Evolutionary conservation across 2,113 vertebrate genomes (phyloP).

Genomic region (Microcebus griseorufus): DNA sequence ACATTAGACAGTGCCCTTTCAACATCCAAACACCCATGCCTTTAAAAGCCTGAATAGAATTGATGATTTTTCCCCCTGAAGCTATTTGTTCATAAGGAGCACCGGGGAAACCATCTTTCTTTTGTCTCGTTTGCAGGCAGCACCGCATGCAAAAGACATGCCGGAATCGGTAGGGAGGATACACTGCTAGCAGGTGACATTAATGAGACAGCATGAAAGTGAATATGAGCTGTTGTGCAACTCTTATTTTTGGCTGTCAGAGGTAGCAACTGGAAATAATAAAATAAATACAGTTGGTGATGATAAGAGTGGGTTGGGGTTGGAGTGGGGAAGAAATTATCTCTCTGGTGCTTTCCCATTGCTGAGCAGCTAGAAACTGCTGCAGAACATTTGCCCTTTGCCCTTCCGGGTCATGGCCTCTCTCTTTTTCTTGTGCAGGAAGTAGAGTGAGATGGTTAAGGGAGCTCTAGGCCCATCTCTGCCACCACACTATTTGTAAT

Average conservation of each 20-base stretch:
- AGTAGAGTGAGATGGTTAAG: background rate
- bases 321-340: background rate
- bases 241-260: background rate
- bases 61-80: background rate
- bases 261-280: background rate
- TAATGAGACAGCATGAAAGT: background rate
- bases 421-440: background rate
- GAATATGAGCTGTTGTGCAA: background rate
- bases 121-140: conserved; percentile 41
- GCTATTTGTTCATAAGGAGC: conserved; percentile 55
- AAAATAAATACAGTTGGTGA: background rate
- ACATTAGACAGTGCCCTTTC: conserved; percentile 65
- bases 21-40: conserved; percentile 52
- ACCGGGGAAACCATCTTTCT: background rate
- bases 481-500: background rate
- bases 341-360: background rate
- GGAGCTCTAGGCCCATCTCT: background rate
- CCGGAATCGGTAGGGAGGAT: background rate
- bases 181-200: background rate
- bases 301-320: background rate
- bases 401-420: background rate
- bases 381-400: background rate
- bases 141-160: conserved; percentile 35
- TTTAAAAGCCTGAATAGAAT: conserved; percentile 60
- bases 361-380: background rate